These are phyloP conservation scores for Heliangelus exortis DNA, from an alignment of 2,797 vertebrate species.

Conservation along the genomic window DNA sequence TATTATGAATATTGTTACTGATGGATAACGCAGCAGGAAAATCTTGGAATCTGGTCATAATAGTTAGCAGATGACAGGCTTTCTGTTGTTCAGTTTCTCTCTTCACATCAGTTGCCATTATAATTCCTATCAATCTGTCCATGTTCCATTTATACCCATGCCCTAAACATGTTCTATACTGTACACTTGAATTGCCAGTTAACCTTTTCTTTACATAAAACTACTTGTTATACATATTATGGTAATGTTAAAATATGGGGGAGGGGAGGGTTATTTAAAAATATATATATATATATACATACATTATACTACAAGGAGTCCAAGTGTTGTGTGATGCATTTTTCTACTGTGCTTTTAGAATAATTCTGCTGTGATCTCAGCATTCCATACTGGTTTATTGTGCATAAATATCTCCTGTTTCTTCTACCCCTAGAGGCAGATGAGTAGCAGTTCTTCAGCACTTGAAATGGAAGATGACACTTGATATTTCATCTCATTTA, in stretches of 20 bases:
- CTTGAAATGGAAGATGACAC: background rate
- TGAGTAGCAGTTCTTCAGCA: conserved; percentile 1
- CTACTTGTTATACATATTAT: background rate
- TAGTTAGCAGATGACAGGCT: background rate
- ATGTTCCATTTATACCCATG: background rate
- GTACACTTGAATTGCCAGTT: background rate
- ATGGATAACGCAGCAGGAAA: background rate
- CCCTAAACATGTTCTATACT: background rate
- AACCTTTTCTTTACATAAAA: background rate
- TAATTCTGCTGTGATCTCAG: background rate
- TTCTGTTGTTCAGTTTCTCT: background rate
- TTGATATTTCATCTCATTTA: conserved; percentile 13
- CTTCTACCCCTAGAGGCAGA: background rate
- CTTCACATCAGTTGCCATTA: background rate
- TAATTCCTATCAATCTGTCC: background rate
- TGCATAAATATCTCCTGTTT: background rate
- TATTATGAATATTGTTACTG: background rate
- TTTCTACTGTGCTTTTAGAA: background rate
- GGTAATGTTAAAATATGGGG: background rate
- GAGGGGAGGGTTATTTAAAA: background rate
- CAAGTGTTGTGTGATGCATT: background rate
- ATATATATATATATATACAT: background rate
- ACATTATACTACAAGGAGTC: background rate
- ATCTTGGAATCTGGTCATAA: background rate
- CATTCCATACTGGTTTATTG: background rate